Conservation (phyloP, 2,797 vertebrate genomes). For the Bufotes viridis region DNA sequence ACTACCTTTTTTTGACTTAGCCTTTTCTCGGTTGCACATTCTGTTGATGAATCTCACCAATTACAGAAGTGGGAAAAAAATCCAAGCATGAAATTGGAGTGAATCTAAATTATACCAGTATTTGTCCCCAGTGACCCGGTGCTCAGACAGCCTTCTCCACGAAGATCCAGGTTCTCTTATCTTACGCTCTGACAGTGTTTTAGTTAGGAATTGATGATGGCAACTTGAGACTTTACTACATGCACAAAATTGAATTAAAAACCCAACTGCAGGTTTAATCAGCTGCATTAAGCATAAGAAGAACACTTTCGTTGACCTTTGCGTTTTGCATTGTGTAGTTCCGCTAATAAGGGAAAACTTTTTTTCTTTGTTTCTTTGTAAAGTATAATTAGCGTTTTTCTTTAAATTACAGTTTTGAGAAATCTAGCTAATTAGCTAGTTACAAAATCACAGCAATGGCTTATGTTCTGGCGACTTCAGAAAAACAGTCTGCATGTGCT, state of each 20-base stretch:
- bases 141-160: constrained; percentile 33
- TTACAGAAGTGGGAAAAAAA: constrained; percentile 33
- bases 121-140: constrained; percentile 29
- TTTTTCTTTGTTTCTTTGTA: constrained; percentile 60
- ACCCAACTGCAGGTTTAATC: constrained; percentile 51
- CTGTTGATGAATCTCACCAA: constrained; percentile 35
- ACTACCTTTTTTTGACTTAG: background rate
- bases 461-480: constrained; percentile 31
- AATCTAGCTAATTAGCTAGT: constrained; percentile 76
- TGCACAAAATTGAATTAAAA: constrained; percentile 52
- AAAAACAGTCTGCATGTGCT: constrained; percentile 28
- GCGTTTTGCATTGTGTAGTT: constrained; percentile 49
- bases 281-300: constrained; percentile 49
- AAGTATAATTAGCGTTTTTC: constrained; percentile 76
- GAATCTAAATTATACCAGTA: constrained; percentile 35
- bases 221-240: constrained; percentile 43
- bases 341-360: constrained; percentile 68
- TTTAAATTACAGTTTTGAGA: constrained; percentile 75
- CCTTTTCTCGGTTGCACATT: background rate
- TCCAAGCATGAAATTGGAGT: constrained; percentile 50
- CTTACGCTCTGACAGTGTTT: constrained; percentile 48
- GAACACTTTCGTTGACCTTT: constrained; percentile 54
- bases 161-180: constrained; percentile 40
- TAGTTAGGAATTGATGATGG: constrained; percentile 52
- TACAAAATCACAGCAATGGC: constrained; percentile 59